These are phyloP conservation scores for Lanius collurio DNA, from an alignment of 2,113 vertebrate species.

Conservation along the genomic window DNA sequence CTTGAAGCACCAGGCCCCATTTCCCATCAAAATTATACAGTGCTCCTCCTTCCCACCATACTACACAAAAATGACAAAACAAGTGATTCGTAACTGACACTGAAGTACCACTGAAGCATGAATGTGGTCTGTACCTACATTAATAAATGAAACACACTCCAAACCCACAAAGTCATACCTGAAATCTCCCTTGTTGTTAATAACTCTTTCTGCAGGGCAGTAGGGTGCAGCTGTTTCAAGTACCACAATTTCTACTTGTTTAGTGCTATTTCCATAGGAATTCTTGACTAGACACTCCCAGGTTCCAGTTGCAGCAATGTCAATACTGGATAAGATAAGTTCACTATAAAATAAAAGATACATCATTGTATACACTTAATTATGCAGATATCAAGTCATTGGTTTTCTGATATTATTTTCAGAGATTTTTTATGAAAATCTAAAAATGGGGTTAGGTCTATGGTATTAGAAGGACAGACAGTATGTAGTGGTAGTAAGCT, in stretches of 20 bases:
- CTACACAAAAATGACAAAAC: neutral
- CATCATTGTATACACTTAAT: neutral
- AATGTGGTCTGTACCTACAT: neutral
- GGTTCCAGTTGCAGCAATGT: constrained; percentile 77
- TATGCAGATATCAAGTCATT: neutral
- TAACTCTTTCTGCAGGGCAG: constrained; percentile 85
- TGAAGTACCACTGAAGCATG: neutral
- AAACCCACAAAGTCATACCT: constrained; percentile 75
- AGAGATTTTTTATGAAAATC: neutral
- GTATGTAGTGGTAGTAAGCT: neutral
- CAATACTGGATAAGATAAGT: constrained; percentile 87
- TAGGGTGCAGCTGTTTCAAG: constrained; percentile 85
- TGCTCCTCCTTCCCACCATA: neutral
- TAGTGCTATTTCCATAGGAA: constrained; percentile 84
- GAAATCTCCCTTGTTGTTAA: constrained; percentile 91
- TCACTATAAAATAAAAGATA: constrained; percentile 73
- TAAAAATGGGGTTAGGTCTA: neutral
- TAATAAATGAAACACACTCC: neutral
- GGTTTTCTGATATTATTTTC: neutral
- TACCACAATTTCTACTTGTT: constrained; percentile 87
- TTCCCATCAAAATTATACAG: neutral
- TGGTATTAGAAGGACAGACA: neutral
- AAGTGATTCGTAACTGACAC: neutral
- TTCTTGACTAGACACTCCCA: constrained; percentile 90
- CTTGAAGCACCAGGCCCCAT: neutral